Conservation (phyloP, 2,113 vertebrate genomes). For the Campylomormyrus numenius region DNA sequence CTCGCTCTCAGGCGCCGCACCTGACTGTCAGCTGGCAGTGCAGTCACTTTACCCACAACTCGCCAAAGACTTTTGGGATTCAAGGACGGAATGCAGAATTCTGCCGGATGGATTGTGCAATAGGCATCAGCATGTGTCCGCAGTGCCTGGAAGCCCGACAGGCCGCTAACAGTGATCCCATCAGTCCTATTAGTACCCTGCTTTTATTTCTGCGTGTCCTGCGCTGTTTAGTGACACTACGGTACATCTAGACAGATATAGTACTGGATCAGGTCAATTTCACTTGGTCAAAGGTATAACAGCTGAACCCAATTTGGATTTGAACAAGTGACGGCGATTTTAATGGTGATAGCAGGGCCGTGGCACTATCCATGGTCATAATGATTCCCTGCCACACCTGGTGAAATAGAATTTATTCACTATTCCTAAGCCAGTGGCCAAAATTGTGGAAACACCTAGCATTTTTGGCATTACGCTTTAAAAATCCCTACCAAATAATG, state of each 20-base stretch:
- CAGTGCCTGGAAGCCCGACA: neutral
- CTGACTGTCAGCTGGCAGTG: conserved; percentile 41
- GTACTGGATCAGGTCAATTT: neutral
- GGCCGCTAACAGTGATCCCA: neutral
- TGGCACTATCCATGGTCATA: neutral
- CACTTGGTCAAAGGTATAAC: neutral
- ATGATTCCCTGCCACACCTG: neutral
- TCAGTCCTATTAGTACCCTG: neutral
- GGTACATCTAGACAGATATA: neutral
- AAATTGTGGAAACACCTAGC: neutral
- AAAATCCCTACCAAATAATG: neutral
- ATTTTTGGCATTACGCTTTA: neutral
- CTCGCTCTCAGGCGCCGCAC: conserved; percentile 24
- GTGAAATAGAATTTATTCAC: neutral
- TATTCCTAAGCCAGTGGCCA: neutral
- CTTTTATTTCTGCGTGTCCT: neutral
- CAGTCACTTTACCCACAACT: conserved; percentile 49
- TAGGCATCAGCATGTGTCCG: neutral
- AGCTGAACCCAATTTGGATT: neutral
- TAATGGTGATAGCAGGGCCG: neutral
- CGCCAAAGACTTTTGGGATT: conserved; percentile 44
- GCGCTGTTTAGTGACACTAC: neutral
- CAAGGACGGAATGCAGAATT: neutral
- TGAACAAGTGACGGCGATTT: neutral
- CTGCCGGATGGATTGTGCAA: too few species aligned